Evolutionary conservation across 2,113 vertebrate genomes (phyloP).

Genomic region (Oncorhynchus mykiss): DNA sequence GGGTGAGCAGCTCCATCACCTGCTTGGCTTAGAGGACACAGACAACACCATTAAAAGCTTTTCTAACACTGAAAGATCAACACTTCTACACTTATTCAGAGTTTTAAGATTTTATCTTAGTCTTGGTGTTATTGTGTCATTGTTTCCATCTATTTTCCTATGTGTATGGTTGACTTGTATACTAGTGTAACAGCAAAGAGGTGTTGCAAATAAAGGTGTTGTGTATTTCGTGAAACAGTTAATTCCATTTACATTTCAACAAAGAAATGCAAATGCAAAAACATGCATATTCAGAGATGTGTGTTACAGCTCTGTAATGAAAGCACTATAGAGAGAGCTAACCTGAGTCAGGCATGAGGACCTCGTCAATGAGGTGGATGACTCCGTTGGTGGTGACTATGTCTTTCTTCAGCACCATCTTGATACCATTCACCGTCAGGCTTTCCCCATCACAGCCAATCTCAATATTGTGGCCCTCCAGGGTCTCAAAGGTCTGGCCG

Average conservation of each 20-base stretch:
- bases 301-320: neutral
- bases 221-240: too few relatives aligned
- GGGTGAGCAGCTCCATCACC: conserved; percentile 86
- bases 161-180: too few relatives aligned
- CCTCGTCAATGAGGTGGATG: conserved; percentile 89
- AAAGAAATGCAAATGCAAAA: too few relatives aligned
- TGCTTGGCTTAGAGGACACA: conserved; percentile 84
- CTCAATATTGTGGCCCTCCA: conserved; percentile 89
- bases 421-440: conserved; percentile 89
- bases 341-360: conserved; percentile 96
- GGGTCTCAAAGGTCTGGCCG: conserved; percentile 84
- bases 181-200: too few relatives aligned
- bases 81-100: too few relatives aligned
- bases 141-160: neutral
- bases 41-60: conserved; percentile 11
- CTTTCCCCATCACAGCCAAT: conserved; percentile 94
- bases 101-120: too few relatives aligned
- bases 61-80: neutral
- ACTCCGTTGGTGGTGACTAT: conserved; percentile 94
- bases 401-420: conserved; percentile 93
- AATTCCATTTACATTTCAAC: too few relatives aligned
- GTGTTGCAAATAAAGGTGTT: too few relatives aligned
- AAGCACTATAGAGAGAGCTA: conserved; percentile 47
- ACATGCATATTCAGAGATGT: too few relatives aligned
- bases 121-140: neutral